Base-by-base conservation (phyloP, 2,888 invertebrate genomes). In the Beris morrisii region DNA sequence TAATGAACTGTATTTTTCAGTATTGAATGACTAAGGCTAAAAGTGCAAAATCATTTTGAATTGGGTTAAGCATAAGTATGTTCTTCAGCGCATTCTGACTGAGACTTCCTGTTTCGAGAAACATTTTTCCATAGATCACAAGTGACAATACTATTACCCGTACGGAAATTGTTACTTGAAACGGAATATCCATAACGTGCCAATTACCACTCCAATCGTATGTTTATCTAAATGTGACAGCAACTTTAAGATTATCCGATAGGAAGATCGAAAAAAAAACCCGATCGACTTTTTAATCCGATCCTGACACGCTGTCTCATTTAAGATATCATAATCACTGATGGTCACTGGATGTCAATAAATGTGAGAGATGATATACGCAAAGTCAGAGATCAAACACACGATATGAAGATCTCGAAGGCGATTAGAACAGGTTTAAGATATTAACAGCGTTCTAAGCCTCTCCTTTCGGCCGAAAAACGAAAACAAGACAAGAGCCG, bases 261-360 rank as follows among this genome's bases (percentile, higher is more conserved):
- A 58, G 44, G 12, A n/a, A n/a, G n/a, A 11, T 45, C 28, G 2
- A 11, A 28, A 58, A 7, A 15, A 46, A 45, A 45, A 58, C 45
- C 44, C 28, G 12, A 28, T 30, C 44, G 45, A 58, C 58, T 43
- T 57, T 52, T 56, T 67, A 67, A 67, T 67, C 64, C 56, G 38
- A 63, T 57, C 52, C 67, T 67, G 67, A 63, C 67, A 67, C 57
- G 44, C 57, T 67, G 67, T 57, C 50, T 45, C 67, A 53, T 46
- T 64, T 64, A 57, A 64, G 67, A 67, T 67, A 67, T 63, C 67
- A 67, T 67, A 67, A 67, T 67, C 67, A 64, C 45, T 64, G 50
- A 57, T 50, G 56, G 55, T 67, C 67, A 57, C 31, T 57, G 50
- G 64, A 67, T 64, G 64, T 64, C 64, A 67, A 52, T 48, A 64